Percentiles rank a stretch among this genome's conserved stretches.
phyloP scores from a whole-genome alignment of 2,797 vertebrate species.

The Hafferia zeledoni region DNA sequence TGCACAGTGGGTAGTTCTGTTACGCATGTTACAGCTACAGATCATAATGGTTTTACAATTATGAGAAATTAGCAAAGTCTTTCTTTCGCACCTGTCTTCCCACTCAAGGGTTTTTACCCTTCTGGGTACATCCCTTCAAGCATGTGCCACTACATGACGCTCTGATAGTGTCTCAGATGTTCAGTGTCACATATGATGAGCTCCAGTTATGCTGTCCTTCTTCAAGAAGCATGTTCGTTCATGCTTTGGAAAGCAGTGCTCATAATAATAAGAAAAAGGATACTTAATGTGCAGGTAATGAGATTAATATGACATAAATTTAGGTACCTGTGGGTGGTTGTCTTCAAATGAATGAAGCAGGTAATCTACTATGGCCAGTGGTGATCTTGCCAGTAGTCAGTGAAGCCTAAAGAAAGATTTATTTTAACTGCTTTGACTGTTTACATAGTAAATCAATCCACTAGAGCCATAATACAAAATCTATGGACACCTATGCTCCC shows the following conservation, averaged over 20 bases:
- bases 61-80: not conserved
- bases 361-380: not conserved
- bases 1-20: not conserved
- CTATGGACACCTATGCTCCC: not conserved
- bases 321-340: not conserved
- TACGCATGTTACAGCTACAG: not conserved
- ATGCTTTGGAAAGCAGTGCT: not conserved
- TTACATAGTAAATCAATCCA: not conserved
- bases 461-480: not conserved
- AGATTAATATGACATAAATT: not conserved
- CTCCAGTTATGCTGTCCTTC: not conserved
- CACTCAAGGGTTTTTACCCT: not conserved
- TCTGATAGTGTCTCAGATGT: accelerated
- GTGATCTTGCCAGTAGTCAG: not conserved
- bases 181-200: not conserved
- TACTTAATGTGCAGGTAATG: not conserved
- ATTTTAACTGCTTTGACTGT: not conserved
- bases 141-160: accelerated
- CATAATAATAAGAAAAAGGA: not conserved
- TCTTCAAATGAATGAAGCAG: not conserved
- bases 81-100: not conserved
- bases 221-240: not conserved
- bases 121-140: not conserved
- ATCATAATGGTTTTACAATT: not conserved
- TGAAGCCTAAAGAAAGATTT: not conserved